phyloP scores from a whole-genome alignment of 2,113 vertebrate species.

The Indicator indicator region DNA sequence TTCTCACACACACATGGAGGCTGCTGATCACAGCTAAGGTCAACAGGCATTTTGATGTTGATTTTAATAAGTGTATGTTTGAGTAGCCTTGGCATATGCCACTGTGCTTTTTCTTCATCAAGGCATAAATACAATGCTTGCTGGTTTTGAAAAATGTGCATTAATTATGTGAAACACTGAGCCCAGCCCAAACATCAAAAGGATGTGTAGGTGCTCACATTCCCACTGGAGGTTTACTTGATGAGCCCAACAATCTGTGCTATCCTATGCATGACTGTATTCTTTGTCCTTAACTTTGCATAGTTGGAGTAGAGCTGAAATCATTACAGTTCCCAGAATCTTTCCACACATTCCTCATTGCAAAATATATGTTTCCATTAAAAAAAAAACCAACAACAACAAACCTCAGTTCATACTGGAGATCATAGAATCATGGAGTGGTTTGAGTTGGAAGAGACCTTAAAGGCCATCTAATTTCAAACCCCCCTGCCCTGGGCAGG shows the following conservation, averaged over 20 bases:
- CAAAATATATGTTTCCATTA: background rate
- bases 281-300: background rate
- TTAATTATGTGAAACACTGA: conserved; percentile 19
- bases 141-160: conserved; percentile 4
- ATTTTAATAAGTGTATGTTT: background rate
- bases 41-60: background rate
- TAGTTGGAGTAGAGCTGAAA: background rate
- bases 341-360: background rate
- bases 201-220: background rate
- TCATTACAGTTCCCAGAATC: background rate
- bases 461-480: no score
- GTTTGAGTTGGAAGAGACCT: no score
- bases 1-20: background rate
- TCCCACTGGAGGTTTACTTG: conserved; percentile 3
- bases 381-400: background rate
- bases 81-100: background rate
- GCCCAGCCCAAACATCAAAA: conserved; percentile 51
- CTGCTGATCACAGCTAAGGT: background rate
- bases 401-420: background rate
- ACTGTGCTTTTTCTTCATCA: background rate
- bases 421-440: background rate
- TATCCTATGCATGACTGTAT: background rate
- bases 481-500: no score
- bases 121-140: background rate
- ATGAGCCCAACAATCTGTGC: background rate